Base-by-base conservation (phyloP, 2,797 vertebrate species). In the Neostethus bicornis region DNA sequence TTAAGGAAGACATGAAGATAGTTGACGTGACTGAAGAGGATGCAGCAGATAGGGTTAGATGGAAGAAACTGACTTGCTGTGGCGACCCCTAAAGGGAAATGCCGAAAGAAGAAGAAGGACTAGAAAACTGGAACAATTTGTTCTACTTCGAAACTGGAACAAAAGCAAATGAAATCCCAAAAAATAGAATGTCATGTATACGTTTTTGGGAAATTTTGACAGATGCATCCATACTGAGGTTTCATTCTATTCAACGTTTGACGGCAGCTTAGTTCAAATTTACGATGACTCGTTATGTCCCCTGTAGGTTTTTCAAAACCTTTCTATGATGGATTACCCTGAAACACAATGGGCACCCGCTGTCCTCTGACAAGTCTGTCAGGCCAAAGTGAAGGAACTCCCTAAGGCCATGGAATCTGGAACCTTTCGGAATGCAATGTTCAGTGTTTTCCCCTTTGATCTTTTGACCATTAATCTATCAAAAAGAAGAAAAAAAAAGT, bases 271-370 rank as follows among this genome's bases (percentile, higher is more conserved):
- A 32, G 58, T 46, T 53, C n/a, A 56, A 75, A 81, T 76, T 83
- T 83, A 75, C 50, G 61, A 43, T 54, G 43, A 1, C 19, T 44
- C 29, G 38, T 42, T 25, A 7, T 8, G 14, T 42, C 64, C 24
- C 48, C 38, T 61, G 35, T 53, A 31, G 67, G 37, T 45, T 66
- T 77, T 76, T 80, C 51, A 77, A 63, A 66, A 51, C 48, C 37
- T 43, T 59, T 54, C 32, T n/a, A 23, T 65, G 79, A 84, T 70
- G 24, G 68, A 79, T 58, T 31, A 19, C 28, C 7, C n/a, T 12
- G 17, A 66, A 68, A 72, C 65, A 77, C 68, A 68, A 75, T 37
- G 64, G 65, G 20, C 43, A 39, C 67, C 25, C 14, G 6, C 63
- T 66, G 76, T 61, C 55, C 61, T 66, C 20, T 24, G 49, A 65